Evolutionary conservation across 2,888 invertebrate species (phyloP).

Genomic region (Epicampocera succincta): DNA sequence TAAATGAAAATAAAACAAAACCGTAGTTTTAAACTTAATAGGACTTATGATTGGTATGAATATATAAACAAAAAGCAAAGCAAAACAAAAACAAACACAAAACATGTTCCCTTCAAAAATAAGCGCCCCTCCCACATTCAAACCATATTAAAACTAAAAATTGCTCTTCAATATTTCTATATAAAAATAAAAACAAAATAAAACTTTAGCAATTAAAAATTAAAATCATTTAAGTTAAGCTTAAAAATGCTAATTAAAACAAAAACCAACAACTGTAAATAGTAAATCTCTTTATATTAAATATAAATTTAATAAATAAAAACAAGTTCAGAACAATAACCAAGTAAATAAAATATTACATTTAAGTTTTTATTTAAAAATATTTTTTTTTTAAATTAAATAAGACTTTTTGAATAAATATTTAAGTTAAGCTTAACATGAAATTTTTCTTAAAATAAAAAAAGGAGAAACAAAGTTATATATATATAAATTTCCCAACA

Average conservation of each 20-base stretch:
- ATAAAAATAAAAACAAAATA: constrained; percentile 62
- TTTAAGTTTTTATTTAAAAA: constrained; percentile 42
- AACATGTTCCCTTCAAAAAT: background rate
- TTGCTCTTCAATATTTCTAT: constrained; percentile 64
- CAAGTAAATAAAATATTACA: constrained; percentile 43
- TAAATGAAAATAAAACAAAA: constrained; percentile 24
- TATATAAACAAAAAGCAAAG: background rate
- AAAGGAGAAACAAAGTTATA: constrained; percentile 7
- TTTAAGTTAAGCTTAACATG: constrained; percentile 40
- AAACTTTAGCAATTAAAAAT: constrained; percentile 59
- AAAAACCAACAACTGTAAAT: constrained; percentile 43
- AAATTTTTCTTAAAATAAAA: constrained; percentile 24
- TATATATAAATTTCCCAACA: constrained; percentile 27
- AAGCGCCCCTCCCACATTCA: constrained; percentile 23
- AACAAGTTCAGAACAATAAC: constrained; percentile 63
- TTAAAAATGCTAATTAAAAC: constrained; percentile 28
- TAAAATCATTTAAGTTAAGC: constrained; percentile 71
- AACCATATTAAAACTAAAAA: constrained; percentile 33
- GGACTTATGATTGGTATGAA: constrained; percentile 52
- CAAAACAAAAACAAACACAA: too few relatives aligned
- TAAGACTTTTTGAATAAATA: constrained; percentile 49
- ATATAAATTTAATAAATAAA: constrained; percentile 48
- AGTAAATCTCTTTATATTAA: constrained; percentile 50
- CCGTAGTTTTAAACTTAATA: constrained; percentile 44
- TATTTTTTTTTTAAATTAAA: constrained; percentile 27